Conservation (phyloP, 2,113 vertebrate species). For the Rallus limicola region DNA sequence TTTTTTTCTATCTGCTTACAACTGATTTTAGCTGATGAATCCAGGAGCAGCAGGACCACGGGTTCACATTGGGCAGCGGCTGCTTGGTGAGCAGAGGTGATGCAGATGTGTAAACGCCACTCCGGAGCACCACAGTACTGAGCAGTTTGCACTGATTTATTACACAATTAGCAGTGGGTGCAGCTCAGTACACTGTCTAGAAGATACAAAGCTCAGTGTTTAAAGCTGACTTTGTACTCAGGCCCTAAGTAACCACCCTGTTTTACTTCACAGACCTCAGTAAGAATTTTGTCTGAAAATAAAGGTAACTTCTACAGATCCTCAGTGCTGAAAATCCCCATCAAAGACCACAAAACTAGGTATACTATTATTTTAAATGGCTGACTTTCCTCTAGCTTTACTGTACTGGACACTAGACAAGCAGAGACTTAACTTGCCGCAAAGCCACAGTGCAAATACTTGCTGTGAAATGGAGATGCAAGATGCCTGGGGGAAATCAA, state of each 20-base stretch:
- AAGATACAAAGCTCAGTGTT: not conserved
- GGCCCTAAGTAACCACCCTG: not conserved
- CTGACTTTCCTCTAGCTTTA: not conserved
- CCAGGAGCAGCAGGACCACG: not conserved
- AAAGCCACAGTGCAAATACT: not conserved
- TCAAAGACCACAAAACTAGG: not conserved
- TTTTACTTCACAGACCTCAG: not conserved
- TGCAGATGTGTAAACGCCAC: not conserved
- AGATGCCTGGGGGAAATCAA: not conserved
- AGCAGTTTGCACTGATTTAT: constrained; percentile 32
- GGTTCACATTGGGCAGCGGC: not conserved
- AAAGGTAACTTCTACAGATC: not conserved
- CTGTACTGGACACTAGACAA: not conserved
- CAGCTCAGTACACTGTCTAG: not conserved
- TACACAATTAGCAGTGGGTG: not conserved
- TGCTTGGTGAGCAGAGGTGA: not conserved
- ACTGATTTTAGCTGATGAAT: not conserved
- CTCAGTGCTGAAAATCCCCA: not conserved
- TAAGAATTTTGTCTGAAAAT: not conserved
- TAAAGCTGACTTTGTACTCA: not conserved
- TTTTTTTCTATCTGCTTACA: not conserved
- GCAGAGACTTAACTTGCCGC: not conserved
- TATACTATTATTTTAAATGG: not conserved
- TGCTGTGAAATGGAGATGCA: not conserved
- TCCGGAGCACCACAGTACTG: not conserved